Evolutionary conservation across 2,113 vertebrate genomes (phyloP), one percentile per base, ranked within the genome.

Genomic region (Corythornis cristatus): DNA sequence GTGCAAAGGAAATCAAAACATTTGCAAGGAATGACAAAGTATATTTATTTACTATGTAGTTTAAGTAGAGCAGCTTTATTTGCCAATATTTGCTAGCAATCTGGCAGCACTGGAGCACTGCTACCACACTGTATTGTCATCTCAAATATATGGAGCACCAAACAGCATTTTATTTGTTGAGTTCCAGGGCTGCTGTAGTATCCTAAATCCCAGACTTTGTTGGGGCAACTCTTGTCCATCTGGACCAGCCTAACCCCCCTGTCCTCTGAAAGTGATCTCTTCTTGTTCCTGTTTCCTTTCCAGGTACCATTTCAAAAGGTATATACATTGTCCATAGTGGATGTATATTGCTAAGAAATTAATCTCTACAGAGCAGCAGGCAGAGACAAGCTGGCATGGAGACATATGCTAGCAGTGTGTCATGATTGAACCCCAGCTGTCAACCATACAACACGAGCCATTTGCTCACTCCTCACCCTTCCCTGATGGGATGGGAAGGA

Each of bases 1-100:
- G 21, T 72, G 28, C 28, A 76, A 93, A 70, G 50, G 33, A 61
- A 83, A 89, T 79, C 6, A 82, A 90, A 92, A 84, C 19, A 76
- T 68, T 51, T 25, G 11, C 42, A 92, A 80, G 33, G 37, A 90
- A 50, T 66, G 6, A 3, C 21, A 54, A 79, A 86, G 9, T 57
- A 64, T 68, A 83, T 48, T 70, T 85, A 43, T 57, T 86, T 89
- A 70, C 25, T 54, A 4, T 79, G 76, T 28, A 33, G 13, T 62
- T 54, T 70, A 31, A 79, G 16, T 43, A 31, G 6, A 84, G 5
- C 17, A 85, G 4, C 11, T 86, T 90, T 73, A 84, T 86, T 89
- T 77, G 28, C 25, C 35, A 62, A 17, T 46, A 79, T 57, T 79
- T 73, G 1, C 31, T 75, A 62, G 22, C 33, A 87, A 58, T 14